Percentiles rank a stretch among this genome's conserved stretches.
These are phyloP conservation scores for Lagopus muta DNA, from an alignment of 2,113 vertebrate species.

Conservation along the genomic window DNA sequence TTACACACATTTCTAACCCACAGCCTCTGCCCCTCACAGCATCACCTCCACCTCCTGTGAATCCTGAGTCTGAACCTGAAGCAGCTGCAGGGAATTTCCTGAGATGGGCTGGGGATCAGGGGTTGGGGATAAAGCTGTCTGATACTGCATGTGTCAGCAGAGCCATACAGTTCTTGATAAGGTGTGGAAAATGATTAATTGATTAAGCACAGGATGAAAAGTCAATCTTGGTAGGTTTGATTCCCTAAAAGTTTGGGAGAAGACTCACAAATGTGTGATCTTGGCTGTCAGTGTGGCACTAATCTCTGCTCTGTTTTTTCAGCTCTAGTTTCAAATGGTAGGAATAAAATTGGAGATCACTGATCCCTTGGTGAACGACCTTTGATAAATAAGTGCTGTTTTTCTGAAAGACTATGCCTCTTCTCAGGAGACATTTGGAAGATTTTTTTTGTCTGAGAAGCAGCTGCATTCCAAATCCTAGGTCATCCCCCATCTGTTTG, in stretches of 20 bases:
- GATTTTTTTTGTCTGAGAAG: conserved; percentile 20
- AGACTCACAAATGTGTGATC: neutral
- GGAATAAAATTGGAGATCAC: conserved; percentile 45
- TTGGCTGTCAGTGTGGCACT: neutral
- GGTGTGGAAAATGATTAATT: neutral
- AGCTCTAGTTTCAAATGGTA: neutral
- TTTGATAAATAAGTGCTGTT: conserved; percentile 50
- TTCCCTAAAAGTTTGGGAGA: neutral
- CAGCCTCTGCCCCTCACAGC: neutral
- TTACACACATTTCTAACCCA: neutral
- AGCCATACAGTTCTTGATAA: neutral
- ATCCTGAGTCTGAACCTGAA: neutral
- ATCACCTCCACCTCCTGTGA: neutral
- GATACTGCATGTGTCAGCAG: neutral
- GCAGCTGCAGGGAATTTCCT: neutral
- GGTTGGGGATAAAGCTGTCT: neutral
- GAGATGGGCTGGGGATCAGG: neutral
- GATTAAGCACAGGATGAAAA: neutral
- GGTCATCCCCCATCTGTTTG: conserved; percentile 62
- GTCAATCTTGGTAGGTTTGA: neutral
- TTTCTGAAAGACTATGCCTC: conserved; percentile 24
- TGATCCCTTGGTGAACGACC: neutral
- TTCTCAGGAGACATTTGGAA: conserved; percentile 43
- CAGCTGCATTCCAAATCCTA: conserved; percentile 57
- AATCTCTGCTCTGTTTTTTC: neutral